phyloP scores from a whole-genome alignment of 1,140 invertebrate genomes.

The Cecropterus lyciades region DNA sequence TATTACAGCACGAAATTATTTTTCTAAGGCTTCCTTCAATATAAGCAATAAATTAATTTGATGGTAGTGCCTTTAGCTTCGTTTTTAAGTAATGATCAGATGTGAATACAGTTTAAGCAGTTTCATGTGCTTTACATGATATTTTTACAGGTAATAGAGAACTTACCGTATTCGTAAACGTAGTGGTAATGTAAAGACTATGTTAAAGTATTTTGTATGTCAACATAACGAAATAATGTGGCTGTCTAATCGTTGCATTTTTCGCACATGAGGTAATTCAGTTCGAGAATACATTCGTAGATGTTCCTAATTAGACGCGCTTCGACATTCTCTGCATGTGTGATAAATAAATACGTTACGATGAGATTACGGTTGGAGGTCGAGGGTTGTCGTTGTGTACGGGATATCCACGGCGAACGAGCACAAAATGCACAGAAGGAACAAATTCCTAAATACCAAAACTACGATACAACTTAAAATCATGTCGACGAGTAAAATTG shows the following conservation, averaged over 20 bases:
- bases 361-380: constrained; percentile 62
- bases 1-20: constrained; percentile 72
- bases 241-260: constrained; percentile 81
- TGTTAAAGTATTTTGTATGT: constrained; percentile 77
- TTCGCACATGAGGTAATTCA: constrained; percentile 71
- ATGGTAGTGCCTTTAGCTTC: constrained; percentile 83
- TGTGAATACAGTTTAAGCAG: constrained; percentile 70
- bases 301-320: constrained; percentile 78
- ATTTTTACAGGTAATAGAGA: constrained; percentile 82
- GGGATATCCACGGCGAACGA: constrained; percentile 53
- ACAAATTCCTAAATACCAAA: constrained; percentile 75
- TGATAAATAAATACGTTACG: constrained; percentile 56
- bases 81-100: constrained; percentile 67
- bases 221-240: constrained; percentile 72
- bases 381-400: constrained; percentile 53
- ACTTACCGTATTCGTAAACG: constrained; percentile 80
- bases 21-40: constrained; percentile 78
- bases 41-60: constrained; percentile 78
- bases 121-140: constrained; percentile 79
- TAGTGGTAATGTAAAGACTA: constrained; percentile 74
- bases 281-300: constrained; percentile 64
- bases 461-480: constrained; percentile 67
- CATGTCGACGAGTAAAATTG: constrained; percentile 73
- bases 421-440: constrained; percentile 74
- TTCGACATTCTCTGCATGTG: constrained; percentile 70